phyloP scores from a whole-genome alignment of 2,888 invertebrate species.

The Pachycephus smyrnensis region DNA sequence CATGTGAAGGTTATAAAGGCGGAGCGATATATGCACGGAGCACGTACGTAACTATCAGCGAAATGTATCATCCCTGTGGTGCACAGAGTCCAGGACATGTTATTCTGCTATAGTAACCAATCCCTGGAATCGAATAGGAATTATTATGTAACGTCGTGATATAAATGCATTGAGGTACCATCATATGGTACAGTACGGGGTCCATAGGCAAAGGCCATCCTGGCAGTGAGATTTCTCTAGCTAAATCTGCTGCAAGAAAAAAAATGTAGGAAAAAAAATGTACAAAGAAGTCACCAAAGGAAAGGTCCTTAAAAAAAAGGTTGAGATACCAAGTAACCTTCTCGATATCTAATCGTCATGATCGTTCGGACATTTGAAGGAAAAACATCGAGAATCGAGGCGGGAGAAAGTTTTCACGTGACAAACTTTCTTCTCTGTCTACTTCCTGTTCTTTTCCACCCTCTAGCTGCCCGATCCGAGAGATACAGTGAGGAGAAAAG shows the following conservation, averaged over 20 bases:
- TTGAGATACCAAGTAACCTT: neutral
- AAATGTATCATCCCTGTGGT: slow-evolving; percentile 47
- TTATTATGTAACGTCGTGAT: slow-evolving; percentile 50
- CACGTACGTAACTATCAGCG: slow-evolving; percentile 45
- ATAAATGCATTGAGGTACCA: slow-evolving; percentile 40
- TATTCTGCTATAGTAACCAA: slow-evolving; percentile 40
- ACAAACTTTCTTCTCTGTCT: neutral
- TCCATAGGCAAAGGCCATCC: neutral
- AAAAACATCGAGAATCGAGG: neutral
- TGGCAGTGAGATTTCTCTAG: neutral
- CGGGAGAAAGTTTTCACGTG: neutral
- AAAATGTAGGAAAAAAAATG: neutral
- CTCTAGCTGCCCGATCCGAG: neutral
- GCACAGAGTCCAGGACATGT: slow-evolving; percentile 37
- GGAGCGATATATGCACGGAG: slow-evolving; percentile 34
- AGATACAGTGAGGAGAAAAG: neutral
- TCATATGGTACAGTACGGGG: neutral
- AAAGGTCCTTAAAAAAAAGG: neutral
- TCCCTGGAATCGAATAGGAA: slow-evolving; percentile 47
- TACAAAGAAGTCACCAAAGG: neutral
- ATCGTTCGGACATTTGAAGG: neutral
- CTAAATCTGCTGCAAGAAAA: neutral
- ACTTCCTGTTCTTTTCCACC: neutral
- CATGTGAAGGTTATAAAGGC: slow-evolving; percentile 39
- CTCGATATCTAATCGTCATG: neutral